Base-by-base conservation (phyloP, 2,888 invertebrate species). In the Patella ulyssiponensis region DNA sequence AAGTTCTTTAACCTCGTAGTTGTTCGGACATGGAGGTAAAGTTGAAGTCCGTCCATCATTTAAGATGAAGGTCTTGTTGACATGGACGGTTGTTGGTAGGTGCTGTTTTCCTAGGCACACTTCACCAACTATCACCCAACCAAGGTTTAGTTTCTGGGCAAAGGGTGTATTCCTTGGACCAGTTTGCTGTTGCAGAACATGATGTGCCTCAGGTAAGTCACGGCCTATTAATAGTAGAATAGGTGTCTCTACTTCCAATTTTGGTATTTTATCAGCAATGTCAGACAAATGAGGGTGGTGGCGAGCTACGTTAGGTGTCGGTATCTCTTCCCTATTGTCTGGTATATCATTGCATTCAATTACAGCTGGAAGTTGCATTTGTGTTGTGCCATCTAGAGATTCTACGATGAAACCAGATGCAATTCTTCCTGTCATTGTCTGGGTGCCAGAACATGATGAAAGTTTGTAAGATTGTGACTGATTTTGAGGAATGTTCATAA, bases 71-170 rank as follows among this genome's bases (percentile, higher is more conserved):
- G 44, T 64, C 20, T 33, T 81, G 14, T 77, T 77, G 0, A 72
- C 72, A 70, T 52, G 64, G 1, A 84, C 79, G 0, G 4, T n/a
- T 54, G 74, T 73, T 0, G 79, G 58, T 33, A 51, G 23, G 53
- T 82, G 81, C 14, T 78, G 27, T n/a, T 82, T 76, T 0, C 81
- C 82, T 4, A 81, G 69, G 71, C 81, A 83, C 11, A 77, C 76
- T 53, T 83, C 76, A 17, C 81, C 83, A 56, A 83, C 69, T 12
- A 82, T 71, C 1, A 84, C 78, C 80, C 81, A 80, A 9, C 79
- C 81, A 3, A 82, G 54, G 15, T 20, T 53, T 2, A 81, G 64
- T 58, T 51, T 54, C n/a, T n/a, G n/a, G n/a, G n/a, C n/a, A n/a
- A n/a, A n/a, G n/a, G n/a, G n/a, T n/a, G n/a, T n/a, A n/a, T n/a